A percentile compares a stretch with the other conserved stretches of the same genome.
Conservation (phyloP, 2,113 vertebrate species). For the Pterocles orientalis region DNA sequence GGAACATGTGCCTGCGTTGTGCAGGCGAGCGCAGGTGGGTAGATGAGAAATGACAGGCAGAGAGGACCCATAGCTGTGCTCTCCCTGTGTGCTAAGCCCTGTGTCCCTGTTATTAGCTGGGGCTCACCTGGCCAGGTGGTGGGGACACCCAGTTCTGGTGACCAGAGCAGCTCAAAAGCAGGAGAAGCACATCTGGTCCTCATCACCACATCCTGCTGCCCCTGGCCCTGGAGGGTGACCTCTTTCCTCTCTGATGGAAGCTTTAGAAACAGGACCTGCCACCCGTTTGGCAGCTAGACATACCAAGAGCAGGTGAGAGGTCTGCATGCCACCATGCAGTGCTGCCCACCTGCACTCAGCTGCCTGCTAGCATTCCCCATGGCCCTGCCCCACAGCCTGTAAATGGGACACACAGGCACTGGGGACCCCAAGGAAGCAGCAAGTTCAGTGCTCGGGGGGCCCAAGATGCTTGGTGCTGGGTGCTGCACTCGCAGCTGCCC, state of each 20-base stretch:
- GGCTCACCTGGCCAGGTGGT: background rate
- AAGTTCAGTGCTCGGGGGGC: background rate
- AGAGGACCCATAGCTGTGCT: background rate
- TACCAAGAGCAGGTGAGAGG: background rate
- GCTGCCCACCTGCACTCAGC: background rate
- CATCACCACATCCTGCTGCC: background rate
- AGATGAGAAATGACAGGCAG: background rate
- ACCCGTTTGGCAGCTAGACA: background rate
- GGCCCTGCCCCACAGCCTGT: background rate
- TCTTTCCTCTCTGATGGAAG: background rate
- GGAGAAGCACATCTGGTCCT: background rate
- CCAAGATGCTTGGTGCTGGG: background rate
- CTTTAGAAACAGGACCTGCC: background rate
- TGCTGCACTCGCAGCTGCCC: background rate
- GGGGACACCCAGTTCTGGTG: background rate
- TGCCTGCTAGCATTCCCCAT: background rate
- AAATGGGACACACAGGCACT: rapidly evolving
- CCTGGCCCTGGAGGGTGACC: background rate
- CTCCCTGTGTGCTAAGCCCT: background rate
- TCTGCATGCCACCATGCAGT: background rate
- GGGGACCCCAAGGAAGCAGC: background rate
- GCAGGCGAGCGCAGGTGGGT: background rate
- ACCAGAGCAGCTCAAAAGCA: background rate
- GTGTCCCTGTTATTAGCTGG: background rate
- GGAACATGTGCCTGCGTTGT: rapidly evolving